Evolutionary conservation across 2,113 vertebrate genomes (phyloP), one percentile per base, ranked within the genome.

Genomic region (Sinocyclocheilus maitianheensis): DNA sequence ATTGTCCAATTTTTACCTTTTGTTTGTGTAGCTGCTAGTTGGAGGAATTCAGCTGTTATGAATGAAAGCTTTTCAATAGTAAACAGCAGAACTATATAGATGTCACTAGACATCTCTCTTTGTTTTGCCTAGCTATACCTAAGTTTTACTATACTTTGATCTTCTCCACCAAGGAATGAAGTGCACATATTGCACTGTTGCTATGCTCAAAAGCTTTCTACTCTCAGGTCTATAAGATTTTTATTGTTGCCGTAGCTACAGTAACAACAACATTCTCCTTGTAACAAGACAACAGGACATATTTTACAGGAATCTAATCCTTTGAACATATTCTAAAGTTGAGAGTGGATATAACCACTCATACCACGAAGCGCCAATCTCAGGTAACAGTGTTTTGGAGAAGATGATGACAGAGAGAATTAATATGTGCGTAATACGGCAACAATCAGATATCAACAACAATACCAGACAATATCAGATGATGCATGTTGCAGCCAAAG

Each of bases 101-200:
- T 26, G 22, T 51, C 46, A 14, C 43, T 51, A 12, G 43, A 48
- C 5, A 53, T 24, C 46, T 24, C 72, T 76, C 12, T 69, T 76
- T 26, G n/a, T 76, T 76, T 76, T 76, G n/a, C 43, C n/a, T 18
- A 71, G 34, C 67, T 69, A 30, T 30, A 37, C 16, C 12, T 53
- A 26, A 9, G 8, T 30, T 53, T 30, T 55, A 76, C 22, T n/a
- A 37, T 55, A 58, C 53, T 14, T 60, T 20, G 26, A 51, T 43
- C 40, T 77, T 91, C 69, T 85, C 80, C 24, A 26, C 11, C 43
- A 1, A 6, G 30, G 82, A 80, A 90, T 37, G 87, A 87, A 89
- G 53, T 26, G 77, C 20, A 84, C 71, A 84, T 60, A 0, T 1
- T 75, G 77, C 65, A 76, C 79, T 88, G 87, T 79, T 88, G 84